phyloP scores from a whole-genome alignment of 2,113 vertebrate species.

The Indicator indicator region DNA sequence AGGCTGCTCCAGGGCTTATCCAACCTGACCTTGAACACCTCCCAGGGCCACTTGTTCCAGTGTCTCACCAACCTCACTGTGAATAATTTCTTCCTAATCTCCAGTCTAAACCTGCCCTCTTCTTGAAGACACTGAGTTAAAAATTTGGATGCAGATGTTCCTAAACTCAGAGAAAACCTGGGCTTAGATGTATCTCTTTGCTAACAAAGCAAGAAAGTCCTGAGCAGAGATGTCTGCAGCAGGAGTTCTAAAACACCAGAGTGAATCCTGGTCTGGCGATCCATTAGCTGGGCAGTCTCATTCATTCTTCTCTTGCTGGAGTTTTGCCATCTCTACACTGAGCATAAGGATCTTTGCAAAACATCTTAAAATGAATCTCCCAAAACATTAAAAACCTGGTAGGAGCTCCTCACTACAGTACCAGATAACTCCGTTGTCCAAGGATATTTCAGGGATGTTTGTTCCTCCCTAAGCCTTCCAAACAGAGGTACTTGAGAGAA shows the following conservation, averaged over 20 bases:
- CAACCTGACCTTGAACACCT: too few relatives aligned
- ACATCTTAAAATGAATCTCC: background rate
- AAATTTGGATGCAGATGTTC: background rate
- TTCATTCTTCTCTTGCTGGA: background rate
- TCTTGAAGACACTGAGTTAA: background rate
- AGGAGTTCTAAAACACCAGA: background rate
- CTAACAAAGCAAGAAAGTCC: background rate
- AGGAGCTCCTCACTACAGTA: background rate
- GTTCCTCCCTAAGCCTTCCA: background rate
- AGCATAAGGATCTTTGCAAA: background rate
- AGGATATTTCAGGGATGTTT: background rate
- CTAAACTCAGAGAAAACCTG: background rate
- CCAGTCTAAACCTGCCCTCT: too few relatives aligned
- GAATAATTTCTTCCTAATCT: too few relatives aligned
- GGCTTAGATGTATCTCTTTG: background rate
- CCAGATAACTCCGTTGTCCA: background rate
- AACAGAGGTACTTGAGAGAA: background rate
- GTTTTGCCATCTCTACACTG: background rate
- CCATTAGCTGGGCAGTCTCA: background rate
- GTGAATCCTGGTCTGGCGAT: background rate
- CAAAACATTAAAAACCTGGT: background rate
- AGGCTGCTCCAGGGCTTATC: too few relatives aligned
- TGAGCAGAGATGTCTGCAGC: background rate
- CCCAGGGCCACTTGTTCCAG: too few relatives aligned
- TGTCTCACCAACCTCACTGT: too few relatives aligned